Evolutionary conservation across 2,888 invertebrate species (phyloP).

Genomic region (Brenthis ino): DNA sequence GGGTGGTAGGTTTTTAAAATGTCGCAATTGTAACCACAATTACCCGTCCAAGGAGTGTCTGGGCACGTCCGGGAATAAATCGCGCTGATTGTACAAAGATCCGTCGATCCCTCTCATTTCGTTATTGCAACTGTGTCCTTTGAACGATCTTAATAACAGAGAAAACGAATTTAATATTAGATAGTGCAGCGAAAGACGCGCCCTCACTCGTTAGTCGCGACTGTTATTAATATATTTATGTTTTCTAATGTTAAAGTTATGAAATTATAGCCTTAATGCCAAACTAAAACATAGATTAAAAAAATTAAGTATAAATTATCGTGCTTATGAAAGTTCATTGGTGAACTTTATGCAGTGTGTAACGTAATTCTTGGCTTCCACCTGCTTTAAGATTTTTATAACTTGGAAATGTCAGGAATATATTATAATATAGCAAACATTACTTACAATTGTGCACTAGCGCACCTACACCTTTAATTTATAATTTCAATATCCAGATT

Average conservation of each 20-base stretch:
- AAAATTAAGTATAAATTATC: too few species aligned
- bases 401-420: too few species aligned
- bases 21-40: slow-evolving; percentile 39
- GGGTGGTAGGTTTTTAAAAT: slow-evolving; percentile 14
- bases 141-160: slow-evolving; percentile 47
- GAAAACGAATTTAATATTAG: slow-evolving; percentile 35
- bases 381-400: too few species aligned
- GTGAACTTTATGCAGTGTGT: too few species aligned
- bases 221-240: neutral
- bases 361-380: too few species aligned
- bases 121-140: slow-evolving; percentile 69
- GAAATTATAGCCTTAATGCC: neutral
- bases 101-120: slow-evolving; percentile 69
- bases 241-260: neutral
- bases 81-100: slow-evolving; percentile 78
- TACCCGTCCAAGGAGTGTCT: slow-evolving; percentile 51
- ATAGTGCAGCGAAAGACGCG: slow-evolving; percentile 25
- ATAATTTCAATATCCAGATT: slow-evolving; percentile 4
- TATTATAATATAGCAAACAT: too few species aligned
- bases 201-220: slow-evolving; percentile 7
- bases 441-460: too few species aligned
- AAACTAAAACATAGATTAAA: too few species aligned
- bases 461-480: neutral
- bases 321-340: too few species aligned
- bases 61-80: slow-evolving; percentile 63